Evolutionary conservation across 2,797 vertebrate species (phyloP).

Genomic region (Microctenopoma steveboyesi): DNA sequence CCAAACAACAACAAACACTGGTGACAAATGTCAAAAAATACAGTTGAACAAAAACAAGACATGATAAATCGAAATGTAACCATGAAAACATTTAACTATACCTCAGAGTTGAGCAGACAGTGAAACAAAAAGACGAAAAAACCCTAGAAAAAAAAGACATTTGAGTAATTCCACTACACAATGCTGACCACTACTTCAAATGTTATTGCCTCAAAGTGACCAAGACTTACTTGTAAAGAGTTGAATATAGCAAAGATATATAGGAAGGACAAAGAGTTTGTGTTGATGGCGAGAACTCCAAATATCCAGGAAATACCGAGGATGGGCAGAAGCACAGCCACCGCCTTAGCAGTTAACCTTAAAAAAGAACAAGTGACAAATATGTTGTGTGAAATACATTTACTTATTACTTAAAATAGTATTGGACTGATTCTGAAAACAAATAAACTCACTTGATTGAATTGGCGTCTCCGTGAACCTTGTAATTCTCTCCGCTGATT

Average conservation of each 20-base stretch:
- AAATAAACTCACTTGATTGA: slow-evolving; percentile 90
- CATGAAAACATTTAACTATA: slow-evolving; percentile 59
- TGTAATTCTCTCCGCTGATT: slow-evolving; percentile 95
- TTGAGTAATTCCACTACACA: slow-evolving; percentile 16
- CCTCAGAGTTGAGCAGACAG: slow-evolving; percentile 98
- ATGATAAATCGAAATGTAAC: not conserved
- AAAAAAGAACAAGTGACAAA: slow-evolving; percentile 26
- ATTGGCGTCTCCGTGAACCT: slow-evolving; percentile 91
- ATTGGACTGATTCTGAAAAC: slow-evolving; percentile 2
- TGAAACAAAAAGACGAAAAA: slow-evolving; percentile 99
- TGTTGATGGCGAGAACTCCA: slow-evolving; percentile 92
- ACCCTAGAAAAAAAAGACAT: slow-evolving; percentile 81
- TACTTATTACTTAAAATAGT: not conserved
- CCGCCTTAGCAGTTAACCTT: slow-evolving; percentile 94
- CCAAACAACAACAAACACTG: not conserved
- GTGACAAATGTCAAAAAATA: not conserved
- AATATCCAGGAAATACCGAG: slow-evolving; percentile 97
- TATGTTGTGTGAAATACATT: not conserved
- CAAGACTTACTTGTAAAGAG: slow-evolving; percentile 89
- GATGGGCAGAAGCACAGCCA: slow-evolving; percentile 95
- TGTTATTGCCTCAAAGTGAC: not conserved
- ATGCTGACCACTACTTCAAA: not conserved
- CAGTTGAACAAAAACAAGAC: not conserved
- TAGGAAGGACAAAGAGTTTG: slow-evolving; percentile 89
- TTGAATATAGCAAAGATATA: slow-evolving; percentile 96